A percentile compares a stretch with the other conserved stretches of the same genome.
These are phyloP conservation scores for Enteromius argenteus DNA, from an alignment of 2,797 vertebrate species.

Conservation along the genomic window DNA sequence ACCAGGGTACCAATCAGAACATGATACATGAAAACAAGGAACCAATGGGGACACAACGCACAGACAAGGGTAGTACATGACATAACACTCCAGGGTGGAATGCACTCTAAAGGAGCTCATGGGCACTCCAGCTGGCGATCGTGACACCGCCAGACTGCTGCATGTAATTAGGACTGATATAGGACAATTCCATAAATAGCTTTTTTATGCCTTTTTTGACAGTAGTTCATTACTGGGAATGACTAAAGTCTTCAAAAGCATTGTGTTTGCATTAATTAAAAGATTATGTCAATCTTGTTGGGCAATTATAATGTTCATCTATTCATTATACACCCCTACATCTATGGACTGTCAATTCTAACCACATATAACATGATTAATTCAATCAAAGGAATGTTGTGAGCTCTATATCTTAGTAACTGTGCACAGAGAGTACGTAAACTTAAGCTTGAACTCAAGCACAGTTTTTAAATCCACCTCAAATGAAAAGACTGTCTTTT, in stretches of 20 bases:
- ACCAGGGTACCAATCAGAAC: too few relatives aligned
- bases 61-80: too few relatives aligned
- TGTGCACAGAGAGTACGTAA: not conserved
- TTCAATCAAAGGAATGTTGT: slow-evolving; percentile 96
- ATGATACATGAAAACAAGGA: too few relatives aligned
- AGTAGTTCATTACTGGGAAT: slow-evolving; percentile 91
- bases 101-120: too few relatives aligned
- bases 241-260: slow-evolving; percentile 97
- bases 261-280: slow-evolving; percentile 94
- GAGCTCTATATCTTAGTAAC: slow-evolving; percentile 53
- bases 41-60: too few relatives aligned
- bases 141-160: slow-evolving; percentile 58
- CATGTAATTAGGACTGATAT: slow-evolving; percentile 90
- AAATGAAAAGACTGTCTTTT: not conserved
- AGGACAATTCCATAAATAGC: slow-evolving; percentile 79
- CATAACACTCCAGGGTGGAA: too few relatives aligned
- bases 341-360: slow-evolving; percentile 91
- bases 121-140: too few relatives aligned
- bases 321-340: slow-evolving; percentile 64
- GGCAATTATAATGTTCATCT: slow-evolving; percentile 76
- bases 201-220: slow-evolving; percentile 89
- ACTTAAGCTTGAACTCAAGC: not conserved
- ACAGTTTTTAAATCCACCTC: not conserved
- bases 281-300: slow-evolving; percentile 77
- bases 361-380: slow-evolving; percentile 97